Evolutionary conservation across 53 echinoderm and acorn worm genomes (phyloP), one percentile per base, ranked within the genome.

Genomic region (Luidia sarsii): DNA sequence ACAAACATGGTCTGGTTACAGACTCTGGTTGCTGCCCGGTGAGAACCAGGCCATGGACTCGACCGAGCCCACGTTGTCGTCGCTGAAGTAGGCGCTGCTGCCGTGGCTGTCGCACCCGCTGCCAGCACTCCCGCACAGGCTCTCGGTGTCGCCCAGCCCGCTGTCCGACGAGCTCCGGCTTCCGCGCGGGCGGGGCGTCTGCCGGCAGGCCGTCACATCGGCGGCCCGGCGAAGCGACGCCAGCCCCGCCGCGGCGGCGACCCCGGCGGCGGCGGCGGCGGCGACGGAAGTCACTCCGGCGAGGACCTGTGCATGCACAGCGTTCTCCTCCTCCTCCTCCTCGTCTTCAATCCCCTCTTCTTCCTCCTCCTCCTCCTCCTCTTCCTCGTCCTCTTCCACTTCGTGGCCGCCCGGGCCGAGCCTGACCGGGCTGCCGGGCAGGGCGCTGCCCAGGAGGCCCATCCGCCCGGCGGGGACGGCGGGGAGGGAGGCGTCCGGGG

Each of bases 71-170:
- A 67, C 65, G 59, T 92, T 87, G 39, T 89, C 86, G 32, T 84
- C 82, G 33, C 83, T 79, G 66, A 89, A 85, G 64, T 83, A 87
- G 31, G 82, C 85, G 46, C 84, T 86, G 49, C 85, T 87, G 49
- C 84, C 84, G 59, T 84, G 72, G 68, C 92, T 92, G 56, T 85
- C 87, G 64, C 89, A 87, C 53, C 69, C 48, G 35, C 92, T 92
- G 33, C 84, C 90, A 13, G 79, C 86, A 54, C 92, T 90, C 46
- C 87, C 85, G 64, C 92, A 88, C 30, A 92, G 64, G 55, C 90
- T 90, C 41, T 95, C 95, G n/a, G 90, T 89, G 67, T 95, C 95
- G 4, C 82, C 95, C 46, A 89, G 87, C 2, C 90, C 90, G 60
- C 95, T 92, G 37, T 92, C 92, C 10, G 92, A 85, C 16, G 87